These are phyloP conservation scores for Apodemia mormo DNA, from an alignment of 2,888 invertebrate species.

Conservation along the genomic window DNA sequence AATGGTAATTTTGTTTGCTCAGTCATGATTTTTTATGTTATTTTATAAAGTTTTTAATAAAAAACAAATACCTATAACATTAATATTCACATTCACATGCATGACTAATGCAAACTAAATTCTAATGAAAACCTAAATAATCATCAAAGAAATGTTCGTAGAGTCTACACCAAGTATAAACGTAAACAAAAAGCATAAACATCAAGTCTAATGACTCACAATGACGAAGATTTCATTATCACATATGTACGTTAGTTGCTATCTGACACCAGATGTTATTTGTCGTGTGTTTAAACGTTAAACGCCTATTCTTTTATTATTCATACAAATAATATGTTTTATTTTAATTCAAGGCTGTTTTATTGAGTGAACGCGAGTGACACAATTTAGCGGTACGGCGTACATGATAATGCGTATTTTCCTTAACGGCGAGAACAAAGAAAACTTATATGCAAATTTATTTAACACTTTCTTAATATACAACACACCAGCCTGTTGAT, in stretches of 20 bases:
- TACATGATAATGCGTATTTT: constrained; percentile 61
- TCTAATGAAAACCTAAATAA: constrained; percentile 56
- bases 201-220: constrained; percentile 75
- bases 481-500: constrained; percentile 74
- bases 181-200: constrained; percentile 77
- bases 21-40: background rate
- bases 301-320: constrained; percentile 41
- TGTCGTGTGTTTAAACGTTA: constrained; percentile 53
- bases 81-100: constrained; percentile 48
- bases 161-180: constrained; percentile 51
- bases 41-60: background rate
- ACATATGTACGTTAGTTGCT: constrained; percentile 70
- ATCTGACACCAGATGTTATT: constrained; percentile 61
- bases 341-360: constrained; percentile 54
- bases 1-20: background rate
- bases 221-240: constrained; percentile 78
- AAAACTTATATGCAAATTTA: constrained; percentile 55
- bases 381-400: constrained; percentile 47
- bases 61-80: background rate
- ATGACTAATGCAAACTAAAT: constrained; percentile 55
- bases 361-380: constrained; percentile 59
- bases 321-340: constrained; percentile 35
- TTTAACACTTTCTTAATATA: constrained; percentile 52
- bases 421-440: constrained; percentile 74
- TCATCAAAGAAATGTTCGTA: constrained; percentile 45